Percentiles rank a stretch among this genome's conserved stretches.
Conservation (phyloP, 2,113 vertebrate species). For the Psittacus erithacus region DNA sequence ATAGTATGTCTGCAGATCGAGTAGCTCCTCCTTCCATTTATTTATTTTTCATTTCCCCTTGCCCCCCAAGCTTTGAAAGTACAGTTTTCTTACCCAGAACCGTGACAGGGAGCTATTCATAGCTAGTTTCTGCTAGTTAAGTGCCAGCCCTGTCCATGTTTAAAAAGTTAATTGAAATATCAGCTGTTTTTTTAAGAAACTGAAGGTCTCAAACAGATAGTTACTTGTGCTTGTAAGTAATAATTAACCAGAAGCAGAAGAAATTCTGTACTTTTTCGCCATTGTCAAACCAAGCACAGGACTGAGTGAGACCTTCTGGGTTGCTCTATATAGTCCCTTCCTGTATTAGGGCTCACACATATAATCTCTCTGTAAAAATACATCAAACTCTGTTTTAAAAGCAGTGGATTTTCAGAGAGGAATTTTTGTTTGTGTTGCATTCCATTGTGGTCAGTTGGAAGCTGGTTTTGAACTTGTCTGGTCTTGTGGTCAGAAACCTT, state of each 20-base stretch:
- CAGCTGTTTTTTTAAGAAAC: neutral
- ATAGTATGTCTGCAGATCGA: neutral
- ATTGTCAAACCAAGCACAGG: neutral
- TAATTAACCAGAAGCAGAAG: neutral
- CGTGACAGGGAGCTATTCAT: neutral
- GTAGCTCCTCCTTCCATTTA: neutral
- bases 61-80: neutral
- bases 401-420: neutral
- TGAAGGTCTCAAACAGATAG: neutral
- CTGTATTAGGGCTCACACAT: neutral
- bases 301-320: neutral
- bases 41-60: neutral
- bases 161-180: neutral
- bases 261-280: neutral
- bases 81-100: neutral
- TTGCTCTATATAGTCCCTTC: neutral
- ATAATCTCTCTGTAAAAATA: neutral
- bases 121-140: neutral
- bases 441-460: neutral
- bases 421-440: neutral
- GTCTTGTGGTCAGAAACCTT: conserved; percentile 13
- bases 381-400: neutral
- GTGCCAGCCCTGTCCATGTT: neutral
- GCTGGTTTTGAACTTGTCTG: conserved; percentile 5
- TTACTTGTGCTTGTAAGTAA: neutral